A percentile compares a stretch with the other conserved stretches of the same genome.
phyloP scores from a whole-genome alignment of 2,888 invertebrate species.

The Teinopalpus imperialis region DNA sequence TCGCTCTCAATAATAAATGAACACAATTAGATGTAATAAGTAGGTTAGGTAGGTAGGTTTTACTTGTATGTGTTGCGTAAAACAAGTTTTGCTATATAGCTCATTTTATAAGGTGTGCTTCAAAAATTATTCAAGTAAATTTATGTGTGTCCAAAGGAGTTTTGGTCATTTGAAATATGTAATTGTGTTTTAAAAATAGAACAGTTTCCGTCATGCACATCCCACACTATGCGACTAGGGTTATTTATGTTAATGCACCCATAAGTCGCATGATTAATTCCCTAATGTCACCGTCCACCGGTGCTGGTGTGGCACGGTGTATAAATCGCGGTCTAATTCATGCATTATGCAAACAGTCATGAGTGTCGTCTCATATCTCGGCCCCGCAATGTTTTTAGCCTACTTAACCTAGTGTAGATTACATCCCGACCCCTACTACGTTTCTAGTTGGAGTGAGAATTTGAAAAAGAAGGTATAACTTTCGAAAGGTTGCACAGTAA shows the following conservation, averaged over 20 bases:
- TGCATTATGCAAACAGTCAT: slow-evolving; percentile 64
- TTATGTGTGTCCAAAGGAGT: too few relatives aligned
- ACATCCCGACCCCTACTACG: slow-evolving; percentile 43
- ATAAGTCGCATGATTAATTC: slow-evolving; percentile 34
- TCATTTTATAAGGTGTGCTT: too few relatives aligned
- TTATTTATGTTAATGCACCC: slow-evolving; percentile 21
- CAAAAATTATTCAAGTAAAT: too few relatives aligned
- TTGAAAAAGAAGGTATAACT: not conserved
- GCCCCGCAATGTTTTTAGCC: slow-evolving; percentile 55
- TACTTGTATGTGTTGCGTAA: too few relatives aligned
- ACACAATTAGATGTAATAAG: too few relatives aligned
- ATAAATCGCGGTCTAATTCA: slow-evolving; percentile 56
- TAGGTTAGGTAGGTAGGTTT: too few relatives aligned
- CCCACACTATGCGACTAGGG: slow-evolving; percentile 8
- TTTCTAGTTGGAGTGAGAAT: slow-evolving; percentile 6
- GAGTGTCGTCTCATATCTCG: slow-evolving; percentile 58
- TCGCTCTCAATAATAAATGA: too few relatives aligned
- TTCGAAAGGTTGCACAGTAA: too few relatives aligned
- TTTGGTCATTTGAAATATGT: not conserved
- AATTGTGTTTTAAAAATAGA: slow-evolving; percentile 14
- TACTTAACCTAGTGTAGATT: slow-evolving; percentile 50
- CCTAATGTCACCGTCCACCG: slow-evolving; percentile 32
- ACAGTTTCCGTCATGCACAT: not conserved
- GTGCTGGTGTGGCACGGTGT: slow-evolving; percentile 37
- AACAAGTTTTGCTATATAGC: too few relatives aligned